A percentile compares a stretch with the other conserved stretches of the same genome.
phyloP scores from a whole-genome alignment of 2,797 vertebrate genomes.

The Sternotherus odoratus region DNA sequence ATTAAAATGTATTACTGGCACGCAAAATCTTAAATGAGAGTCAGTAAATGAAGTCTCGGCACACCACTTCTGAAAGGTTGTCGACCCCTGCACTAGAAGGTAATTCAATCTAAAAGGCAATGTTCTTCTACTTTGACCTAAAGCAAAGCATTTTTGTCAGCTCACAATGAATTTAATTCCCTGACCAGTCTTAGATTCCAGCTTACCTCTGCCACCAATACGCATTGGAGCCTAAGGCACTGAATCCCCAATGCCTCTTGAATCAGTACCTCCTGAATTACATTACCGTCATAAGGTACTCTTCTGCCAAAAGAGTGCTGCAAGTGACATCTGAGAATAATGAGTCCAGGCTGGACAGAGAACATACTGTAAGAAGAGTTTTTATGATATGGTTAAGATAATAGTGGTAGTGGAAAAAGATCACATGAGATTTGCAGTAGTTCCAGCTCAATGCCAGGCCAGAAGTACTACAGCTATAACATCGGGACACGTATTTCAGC shows the following conservation, averaged over 20 bases:
- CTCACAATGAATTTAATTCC: neutral
- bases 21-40: too few species aligned
- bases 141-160: neutral
- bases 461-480: neutral
- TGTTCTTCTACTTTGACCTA: conserved; percentile 1
- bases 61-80: too few species aligned
- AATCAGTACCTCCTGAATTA: conserved; percentile 7
- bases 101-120: neutral
- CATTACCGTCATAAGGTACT: neutral
- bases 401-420: neutral
- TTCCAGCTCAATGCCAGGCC: neutral
- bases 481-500: neutral
- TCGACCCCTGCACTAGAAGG: neutral
- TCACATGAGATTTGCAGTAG: conserved; percentile 14
- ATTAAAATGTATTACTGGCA: too few species aligned
- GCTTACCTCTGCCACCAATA: neutral
- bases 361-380: neutral
- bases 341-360: conserved; percentile 11
- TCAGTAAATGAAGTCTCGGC: too few species aligned
- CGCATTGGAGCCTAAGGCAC: neutral
- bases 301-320: neutral
- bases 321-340: neutral
- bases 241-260: rapidly evolving
- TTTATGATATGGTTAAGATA: conserved; percentile 4
- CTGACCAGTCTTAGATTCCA: neutral